These are phyloP conservation scores for Lonchura striata DNA, from an alignment of 2,113 vertebrate genomes.

Conservation along the genomic window DNA sequence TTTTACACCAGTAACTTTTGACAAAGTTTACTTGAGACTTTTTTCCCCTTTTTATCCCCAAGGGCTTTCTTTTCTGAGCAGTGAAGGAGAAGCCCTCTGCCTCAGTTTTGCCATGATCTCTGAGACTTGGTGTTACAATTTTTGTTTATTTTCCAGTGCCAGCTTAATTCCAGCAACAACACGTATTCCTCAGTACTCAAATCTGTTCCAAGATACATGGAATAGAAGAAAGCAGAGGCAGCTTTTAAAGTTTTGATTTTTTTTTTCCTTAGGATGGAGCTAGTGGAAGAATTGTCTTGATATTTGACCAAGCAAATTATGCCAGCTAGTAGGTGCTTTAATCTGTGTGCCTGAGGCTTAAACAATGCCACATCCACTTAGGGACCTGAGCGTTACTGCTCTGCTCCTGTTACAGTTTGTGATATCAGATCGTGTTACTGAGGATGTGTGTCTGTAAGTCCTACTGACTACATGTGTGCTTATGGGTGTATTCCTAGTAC, in stretches of 20 bases:
- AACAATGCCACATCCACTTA: slow-evolving; percentile 66
- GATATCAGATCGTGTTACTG: background rate
- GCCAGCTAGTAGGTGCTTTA: slow-evolving; percentile 65
- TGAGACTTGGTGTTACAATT: background rate
- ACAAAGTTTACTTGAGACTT: background rate
- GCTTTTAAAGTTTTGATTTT: background rate
- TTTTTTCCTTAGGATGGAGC: slow-evolving; percentile 28
- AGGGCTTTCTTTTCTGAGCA: background rate
- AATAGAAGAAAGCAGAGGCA: background rate
- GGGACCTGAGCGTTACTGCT: slow-evolving; percentile 40
- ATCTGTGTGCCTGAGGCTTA: slow-evolving; percentile 67
- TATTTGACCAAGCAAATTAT: slow-evolving; percentile 68
- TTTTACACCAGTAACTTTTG: background rate
- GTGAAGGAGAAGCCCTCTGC: background rate
- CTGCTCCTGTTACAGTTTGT: slow-evolving; percentile 32
- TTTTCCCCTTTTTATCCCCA: background rate
- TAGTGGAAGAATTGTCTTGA: slow-evolving; percentile 63
- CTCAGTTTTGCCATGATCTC: background rate
- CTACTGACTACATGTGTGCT: background rate
- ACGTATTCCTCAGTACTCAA: background rate
- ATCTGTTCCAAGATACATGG: background rate
- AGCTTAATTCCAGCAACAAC: background rate
- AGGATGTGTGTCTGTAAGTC: background rate
- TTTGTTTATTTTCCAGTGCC: background rate
- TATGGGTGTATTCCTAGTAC: background rate